Evolutionary conservation across 2,113 vertebrate genomes (phyloP), one percentile per base, ranked within the genome.

Genomic region (Hucho hucho): DNA sequence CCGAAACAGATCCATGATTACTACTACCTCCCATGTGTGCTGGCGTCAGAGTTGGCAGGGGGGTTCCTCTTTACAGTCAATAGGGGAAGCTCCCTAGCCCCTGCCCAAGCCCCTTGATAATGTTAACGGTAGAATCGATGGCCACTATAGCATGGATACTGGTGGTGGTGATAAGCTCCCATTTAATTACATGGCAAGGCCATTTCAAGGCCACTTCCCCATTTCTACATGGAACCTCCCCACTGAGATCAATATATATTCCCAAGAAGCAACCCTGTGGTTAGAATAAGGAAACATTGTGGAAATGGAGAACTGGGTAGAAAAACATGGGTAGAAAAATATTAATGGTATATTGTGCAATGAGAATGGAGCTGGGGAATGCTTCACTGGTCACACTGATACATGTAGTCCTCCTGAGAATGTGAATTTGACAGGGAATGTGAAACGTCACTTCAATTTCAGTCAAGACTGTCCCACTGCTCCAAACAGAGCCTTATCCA

Each of bases 161-260:
- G 20, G 72, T 63, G 32, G 11, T 73, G 26, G 69, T 69, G 73
- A 75, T 71, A 81, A 79, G 73, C 80, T 75, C 64, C 66, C 69
- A 73, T 77, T 69, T 75, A 81, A 79, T 73, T 82, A 82, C 75
- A 59, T 3, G 16, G 43, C 66, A 85, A 85, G 70, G 80, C 63
- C 14, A 24, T 78, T 85, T 80, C 73, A 80, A 83, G 75, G 73
- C 69, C 66, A 16, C 75, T 82, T 74, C 73, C n/a, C 1, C 64
- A 59, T 12, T 61, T 75, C 14, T 58, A 72, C 25, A 68, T 18
- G 6, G 37, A 64, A 64, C 16, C 53, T 66, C 70, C 12, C 53
- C 64, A 29, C 28, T n/a, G 6, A 64, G 76, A 67, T 77, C 72
- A 73, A 69, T 61, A 79, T 73, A 32, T 63, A 68, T 77, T 73